Base-by-base conservation (phyloP, 2,113 vertebrate species). In the Diadophis punctatus region DNA sequence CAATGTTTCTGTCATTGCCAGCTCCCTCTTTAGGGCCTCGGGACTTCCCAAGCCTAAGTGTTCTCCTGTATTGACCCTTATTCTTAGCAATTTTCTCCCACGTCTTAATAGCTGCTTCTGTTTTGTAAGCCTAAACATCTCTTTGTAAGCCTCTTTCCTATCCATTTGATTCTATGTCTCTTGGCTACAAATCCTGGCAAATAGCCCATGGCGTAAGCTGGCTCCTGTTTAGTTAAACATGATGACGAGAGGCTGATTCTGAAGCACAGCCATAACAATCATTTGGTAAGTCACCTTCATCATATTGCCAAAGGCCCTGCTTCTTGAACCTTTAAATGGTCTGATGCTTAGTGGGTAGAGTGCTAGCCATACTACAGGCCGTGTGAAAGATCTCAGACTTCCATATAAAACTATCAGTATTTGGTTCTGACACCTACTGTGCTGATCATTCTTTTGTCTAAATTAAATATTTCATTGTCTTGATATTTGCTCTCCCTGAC, bases 381-480 rank as follows among this genome's bases (percentile, higher is more conserved):
- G 0, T 43, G 23, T 30, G 20, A 53, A 48, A 3, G 27, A n/a
- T 1, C 30, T 48, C 43, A 56, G 5, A 12, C 16, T 46, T 18
- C 39, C 30, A 43, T 25, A 22, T 85, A 18, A 43, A 85, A 25
- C 12, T 8, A 27, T 14, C 43, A 86, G 27, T 14, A 0, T 53
- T 39, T 55, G 30, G 8, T 88, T 20, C 49, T 0, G 1, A 39
- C 22, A 34, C 53, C 46, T 87, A 93, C 43, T 88, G 0, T 91
- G 89, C 27, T 30, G 16, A 46, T 63, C 74, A 52, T 52, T 53
- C 56, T 27, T 18, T 20, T 23, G 86, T 90, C 22, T 56, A 91
- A 88, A 39, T 92, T 92, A 94, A 89, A 52, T 86, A 1, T 1
- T 22, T 34, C 0, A 30, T 80, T 96, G 87, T 92, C 92, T 1